Conservation (phyloP, 2,888 invertebrate species). For the Caenorhabditis panamensis region DNA sequence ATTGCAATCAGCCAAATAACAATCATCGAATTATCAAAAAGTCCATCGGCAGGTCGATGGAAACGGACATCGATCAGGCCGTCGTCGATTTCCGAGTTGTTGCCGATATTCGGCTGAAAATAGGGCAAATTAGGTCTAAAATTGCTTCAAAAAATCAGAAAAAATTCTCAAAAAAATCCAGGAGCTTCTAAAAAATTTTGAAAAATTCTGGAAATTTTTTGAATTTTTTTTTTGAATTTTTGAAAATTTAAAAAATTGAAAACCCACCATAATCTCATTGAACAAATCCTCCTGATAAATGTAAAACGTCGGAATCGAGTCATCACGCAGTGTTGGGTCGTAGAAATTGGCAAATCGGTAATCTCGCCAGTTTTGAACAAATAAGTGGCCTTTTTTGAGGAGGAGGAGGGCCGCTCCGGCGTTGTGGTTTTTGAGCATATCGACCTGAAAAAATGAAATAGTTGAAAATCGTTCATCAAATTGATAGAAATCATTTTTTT, state of each 20-base stretch:
- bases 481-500: too few species aligned
- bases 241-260: not conserved
- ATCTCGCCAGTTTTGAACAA: conserved; percentile 65
- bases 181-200: not conserved
- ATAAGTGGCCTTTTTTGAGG: conserved; percentile 59
- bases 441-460: conserved; percentile 49
- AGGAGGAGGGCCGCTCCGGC: conserved; percentile 61
- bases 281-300: conserved; percentile 69
- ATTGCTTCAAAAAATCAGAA: conserved; percentile 9
- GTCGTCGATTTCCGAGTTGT: not conserved
- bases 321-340: conserved; percentile 72
- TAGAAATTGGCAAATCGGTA: conserved; percentile 76
- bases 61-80: conserved; percentile 65
- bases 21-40: conserved; percentile 72
- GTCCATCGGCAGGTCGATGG: conserved; percentile 68
- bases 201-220: not conserved
- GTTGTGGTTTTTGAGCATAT: conserved; percentile 30
- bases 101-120: not conserved
- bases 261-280: conserved; percentile 56
- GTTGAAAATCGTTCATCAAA: too few species aligned
- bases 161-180: not conserved
- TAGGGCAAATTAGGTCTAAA: too few species aligned
- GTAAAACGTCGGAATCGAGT: conserved; percentile 71
- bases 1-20: conserved; percentile 78
- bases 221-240: not conserved